phyloP scores from a whole-genome alignment of 2,888 invertebrate species.

The Hofmannophila pseudospretella region DNA sequence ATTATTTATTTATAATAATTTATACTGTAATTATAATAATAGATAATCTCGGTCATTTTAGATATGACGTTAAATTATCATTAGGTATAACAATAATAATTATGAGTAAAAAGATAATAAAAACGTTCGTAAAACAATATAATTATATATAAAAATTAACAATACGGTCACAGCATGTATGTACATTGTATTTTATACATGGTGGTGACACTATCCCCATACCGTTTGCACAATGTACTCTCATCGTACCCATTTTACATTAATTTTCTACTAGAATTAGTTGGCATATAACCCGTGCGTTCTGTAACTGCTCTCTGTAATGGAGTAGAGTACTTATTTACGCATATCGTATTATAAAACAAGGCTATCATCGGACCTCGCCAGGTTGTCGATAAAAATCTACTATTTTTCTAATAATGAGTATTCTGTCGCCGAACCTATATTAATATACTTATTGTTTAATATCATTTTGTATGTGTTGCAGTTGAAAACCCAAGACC shows the following conservation, averaged over 20 bases:
- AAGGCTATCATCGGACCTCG: conserved; percentile 8
- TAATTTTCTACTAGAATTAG: conserved; percentile 39
- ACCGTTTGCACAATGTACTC: conserved; percentile 40
- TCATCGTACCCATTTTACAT: conserved; percentile 59
- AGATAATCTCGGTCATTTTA: conserved; percentile 50
- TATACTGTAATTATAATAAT: conserved; percentile 34
- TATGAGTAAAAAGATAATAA: conserved; percentile 51
- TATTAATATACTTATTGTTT: conserved; percentile 38
- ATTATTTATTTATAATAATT: conserved; percentile 26
- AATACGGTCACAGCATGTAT: conserved; percentile 63
- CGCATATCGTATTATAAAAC: not conserved
- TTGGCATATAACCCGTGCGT: conserved; percentile 44
- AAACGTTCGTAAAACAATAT: conserved; percentile 55
- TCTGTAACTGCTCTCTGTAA: not conserved
- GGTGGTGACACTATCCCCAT: conserved; percentile 27
- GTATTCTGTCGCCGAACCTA: conserved; percentile 30
- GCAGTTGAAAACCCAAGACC: too few species aligned
- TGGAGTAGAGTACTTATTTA: not conserved
- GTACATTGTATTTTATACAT: conserved; percentile 39
- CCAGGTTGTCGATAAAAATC: conserved; percentile 39
- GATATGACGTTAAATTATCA: conserved; percentile 58
- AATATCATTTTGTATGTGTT: too few species aligned
- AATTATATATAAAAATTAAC: conserved; percentile 53
- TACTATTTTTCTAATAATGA: conserved; percentile 43
- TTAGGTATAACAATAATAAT: conserved; percentile 55